Base-by-base conservation (phyloP, 2,113 vertebrate species). In the Heterotis niloticus region DNA sequence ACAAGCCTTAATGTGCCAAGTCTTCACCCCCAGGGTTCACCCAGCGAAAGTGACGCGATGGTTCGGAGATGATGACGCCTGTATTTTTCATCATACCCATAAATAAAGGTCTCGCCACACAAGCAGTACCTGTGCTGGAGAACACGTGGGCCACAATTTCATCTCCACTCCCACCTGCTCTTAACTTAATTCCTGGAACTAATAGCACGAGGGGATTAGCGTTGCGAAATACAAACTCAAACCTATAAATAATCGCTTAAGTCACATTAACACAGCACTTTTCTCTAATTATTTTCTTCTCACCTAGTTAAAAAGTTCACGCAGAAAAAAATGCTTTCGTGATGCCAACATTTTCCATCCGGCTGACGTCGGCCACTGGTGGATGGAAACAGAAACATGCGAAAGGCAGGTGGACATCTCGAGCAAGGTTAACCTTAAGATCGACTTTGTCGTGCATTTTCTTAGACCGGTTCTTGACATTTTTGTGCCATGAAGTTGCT, bases 161-260 rank as follows among this genome's bases (percentile, higher is more conserved):
- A 20, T 62, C 13, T 62, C 59, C 34, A 44, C 59, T 20, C 18
- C 13, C 10, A 10, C 29, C 29, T 52, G 29, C 18, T 17, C 3
- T 70, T 44, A 70, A 52, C 29, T 17, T 70, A 54, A 13, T 12
- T 51, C 34, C 69, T 7, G 12, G 69, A 71, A 71, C 18, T 17
- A 12, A 14, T 11, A 5, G 69, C 11, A n/a, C 12, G 52, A 51
- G 20, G n/a, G 17, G 2, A 24, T 12, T 52, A 34, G 9, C 34
- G 54, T 71, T 54, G 34, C 23, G 69, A 72, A 72, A 44, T 44
- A 44, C 34, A 44, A 7, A 44, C 34, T 44, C 34, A 13, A 72
- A 23, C 69, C 44, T n/a, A 72, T 72, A 72, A 52, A 17, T 52
- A 72, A 52, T 72, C 10, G 52, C 54, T 52, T 52, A 72, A 72